Percentiles rank a stretch among this genome's conserved stretches.
These are phyloP conservation scores for Erannis defoliaria DNA, from an alignment of 2,888 invertebrate genomes.

Conservation along the genomic window DNA sequence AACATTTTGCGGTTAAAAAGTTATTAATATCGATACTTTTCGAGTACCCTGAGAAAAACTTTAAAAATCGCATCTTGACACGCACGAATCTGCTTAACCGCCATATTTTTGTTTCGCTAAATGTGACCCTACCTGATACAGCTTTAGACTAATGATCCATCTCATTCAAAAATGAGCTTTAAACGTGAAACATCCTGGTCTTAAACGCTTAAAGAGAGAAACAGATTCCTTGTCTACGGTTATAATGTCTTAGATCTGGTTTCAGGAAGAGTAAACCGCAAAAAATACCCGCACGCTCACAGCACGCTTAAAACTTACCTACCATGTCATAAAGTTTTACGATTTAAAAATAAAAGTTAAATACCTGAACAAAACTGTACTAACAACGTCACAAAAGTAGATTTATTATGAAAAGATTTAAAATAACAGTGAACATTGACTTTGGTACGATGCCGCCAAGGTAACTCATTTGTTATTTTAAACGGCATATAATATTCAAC, in stretches of 20 bases:
- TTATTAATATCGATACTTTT: too few species aligned
- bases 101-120: too few species aligned
- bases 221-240: neutral
- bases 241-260: too few species aligned
- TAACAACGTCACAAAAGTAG: slow-evolving; percentile 19
- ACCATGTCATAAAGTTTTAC: slow-evolving; percentile 10
- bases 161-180: too few species aligned
- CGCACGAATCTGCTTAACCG: too few species aligned
- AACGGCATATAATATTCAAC: slow-evolving; percentile 1
- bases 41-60: too few species aligned
- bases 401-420: slow-evolving; percentile 28
- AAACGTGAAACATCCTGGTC: too few species aligned
- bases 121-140: too few species aligned
- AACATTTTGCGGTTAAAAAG: too few species aligned
- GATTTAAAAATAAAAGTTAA: neutral
- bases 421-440: slow-evolving; percentile 6
- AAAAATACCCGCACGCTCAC: slow-evolving; percentile 13
- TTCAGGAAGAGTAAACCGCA: neutral
- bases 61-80: too few species aligned
- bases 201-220: too few species aligned
- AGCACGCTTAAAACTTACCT: slow-evolving; percentile 1
- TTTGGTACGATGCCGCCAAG: slow-evolving; percentile 34
- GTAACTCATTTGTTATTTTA: neutral
- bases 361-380: slow-evolving; percentile 8
- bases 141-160: too few species aligned